Conservation (phyloP, 2,797 vertebrate genomes). For the Coilia nasus region DNA sequence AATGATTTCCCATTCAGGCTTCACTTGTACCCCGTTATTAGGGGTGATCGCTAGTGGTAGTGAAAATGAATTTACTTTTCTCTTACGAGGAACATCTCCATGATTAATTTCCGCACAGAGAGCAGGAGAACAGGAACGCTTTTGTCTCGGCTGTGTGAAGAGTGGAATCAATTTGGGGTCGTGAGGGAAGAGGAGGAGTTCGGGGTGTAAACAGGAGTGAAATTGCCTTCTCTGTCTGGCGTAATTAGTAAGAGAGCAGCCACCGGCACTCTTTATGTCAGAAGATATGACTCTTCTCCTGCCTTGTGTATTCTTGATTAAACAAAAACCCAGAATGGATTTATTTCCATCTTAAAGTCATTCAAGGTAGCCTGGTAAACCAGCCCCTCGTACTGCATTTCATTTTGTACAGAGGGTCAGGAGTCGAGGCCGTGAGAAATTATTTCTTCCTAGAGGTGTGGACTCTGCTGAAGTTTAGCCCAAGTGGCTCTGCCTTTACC, state of each 20-base stretch:
- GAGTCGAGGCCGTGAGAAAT: no score
- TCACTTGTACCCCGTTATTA: slow-evolving; percentile 86
- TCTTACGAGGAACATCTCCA: slow-evolving; percentile 86
- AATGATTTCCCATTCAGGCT: slow-evolving; percentile 91
- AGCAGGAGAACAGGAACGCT: slow-evolving; percentile 77
- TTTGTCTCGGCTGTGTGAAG: slow-evolving; percentile 72
- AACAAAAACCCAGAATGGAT: slow-evolving; percentile 58
- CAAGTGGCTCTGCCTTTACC: no score
- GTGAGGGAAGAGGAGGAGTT: slow-evolving; percentile 59
- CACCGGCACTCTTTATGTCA: slow-evolving; percentile 55
- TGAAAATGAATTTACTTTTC: slow-evolving; percentile 93
- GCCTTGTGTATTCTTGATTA: slow-evolving; percentile 44
- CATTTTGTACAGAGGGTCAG: no score
- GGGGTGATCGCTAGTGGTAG: slow-evolving; percentile 82
- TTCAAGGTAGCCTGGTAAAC: no score
- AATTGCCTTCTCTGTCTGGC: slow-evolving; percentile 64
- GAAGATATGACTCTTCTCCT: slow-evolving; percentile 57
- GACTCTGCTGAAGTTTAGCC: no score
- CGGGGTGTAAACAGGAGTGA: slow-evolving; percentile 69
- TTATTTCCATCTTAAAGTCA: slow-evolving; percentile 55
- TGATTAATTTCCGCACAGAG: slow-evolving; percentile 82
- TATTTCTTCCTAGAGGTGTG: no score
- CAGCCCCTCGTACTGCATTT: no score
- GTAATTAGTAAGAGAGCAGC: slow-evolving; percentile 58
- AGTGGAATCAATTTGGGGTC: slow-evolving; percentile 85